Base-by-base conservation (phyloP, 2,113 vertebrate species). In the Podarcis raffonei region DNA sequence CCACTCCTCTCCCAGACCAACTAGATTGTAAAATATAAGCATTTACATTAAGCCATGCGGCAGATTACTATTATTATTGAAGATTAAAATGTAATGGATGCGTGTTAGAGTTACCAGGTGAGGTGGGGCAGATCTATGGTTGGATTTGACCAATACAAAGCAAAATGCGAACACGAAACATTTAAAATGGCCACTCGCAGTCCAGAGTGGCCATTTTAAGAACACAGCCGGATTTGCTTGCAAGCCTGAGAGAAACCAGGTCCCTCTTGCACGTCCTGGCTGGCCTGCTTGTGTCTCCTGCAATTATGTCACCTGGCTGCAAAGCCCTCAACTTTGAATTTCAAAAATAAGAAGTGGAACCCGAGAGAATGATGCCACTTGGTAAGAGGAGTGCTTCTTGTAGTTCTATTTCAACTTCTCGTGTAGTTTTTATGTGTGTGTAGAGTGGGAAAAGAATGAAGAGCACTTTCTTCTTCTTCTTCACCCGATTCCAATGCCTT, bases 171-270 rank as follows among this genome's bases (percentile, higher is more conserved):
- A 3, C 2, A 30, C 3, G 7, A 74, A 74, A 32, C 0, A 27
- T 35, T 92, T n/a, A 80, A 85, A 85, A 82, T 0, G 71, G 82
- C 69, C 39, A 37, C 30, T 85, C 32, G 20, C 32, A 9, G 30
- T 76, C 62, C 57, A 12, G 65, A 84, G 84, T 84, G 76, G 80
- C 83, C 8, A 0, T 87, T 87, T 65, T 48, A 32, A 62, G 81
- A 74, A 5, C 1, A 5, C 62, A 72, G 59, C 68, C 84, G 16
- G 32, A 16, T n/a, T 25, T 0, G 32, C 20, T n/a, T 0, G 0
- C 15, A 48, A 37, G 0, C 0, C 37, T 1, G 16, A 30, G 35
- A 25, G 66, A 86, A 53, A 77, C 42, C 81, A 23, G 5, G 25
- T 4, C 59, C 8, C 89, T 32, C 18, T 32, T 62, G 2, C 76